Evolutionary conservation across 2,113 vertebrate species (phyloP), one percentile per base, ranked within the genome.

Genomic region (Rattus norvegicus): DNA sequence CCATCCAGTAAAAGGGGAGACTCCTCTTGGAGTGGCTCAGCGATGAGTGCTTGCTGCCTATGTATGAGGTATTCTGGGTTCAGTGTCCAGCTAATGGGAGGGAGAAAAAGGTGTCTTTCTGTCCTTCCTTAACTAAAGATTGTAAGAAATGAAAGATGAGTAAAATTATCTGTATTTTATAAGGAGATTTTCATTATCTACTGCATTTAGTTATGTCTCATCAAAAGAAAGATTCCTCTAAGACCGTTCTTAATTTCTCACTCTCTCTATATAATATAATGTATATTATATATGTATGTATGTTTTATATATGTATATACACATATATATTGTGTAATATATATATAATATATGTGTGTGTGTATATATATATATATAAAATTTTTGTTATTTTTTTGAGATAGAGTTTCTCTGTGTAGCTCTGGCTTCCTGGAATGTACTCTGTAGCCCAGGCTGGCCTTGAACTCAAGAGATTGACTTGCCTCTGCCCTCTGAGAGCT

Each of bases 171-270:
- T 65, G 24, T 91, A 91, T 94, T 95, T 86, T 43, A 91, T 79
- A 90, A 96, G 49, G n/a, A 76, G 63, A 92, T 95, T 95, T 91
- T 81, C 16, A 95, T 79, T 88, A 80, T 22, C 83, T 22, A 84
- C 73, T 79, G 0, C 95, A n/a, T 95, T 91, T 65, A 59, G 26
- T 67, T 90, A 69, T 56, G 85, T 86, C 81, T 95, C 43, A 96
- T 59, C 69, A 95, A 95, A 96, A 92, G 28, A 63, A 77, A 90
- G 63, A 77, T 49, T 93, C 96, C 77, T 49, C 49, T 73, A 61
- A 85, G 65, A 14, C 76, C 69, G 33, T 52, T n/a, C 63, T 79
- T 73, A 75, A 80, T 97, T 95, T 81, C 26, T 56, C 10, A 33
- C 28, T 67, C 65, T 67, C 9, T 28, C 9, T 69, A 69, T 69